Evolutionary conservation across 2,888 invertebrate species (phyloP), one percentile per base, ranked within the genome.

Genomic region (Xylota sylvarum): DNA sequence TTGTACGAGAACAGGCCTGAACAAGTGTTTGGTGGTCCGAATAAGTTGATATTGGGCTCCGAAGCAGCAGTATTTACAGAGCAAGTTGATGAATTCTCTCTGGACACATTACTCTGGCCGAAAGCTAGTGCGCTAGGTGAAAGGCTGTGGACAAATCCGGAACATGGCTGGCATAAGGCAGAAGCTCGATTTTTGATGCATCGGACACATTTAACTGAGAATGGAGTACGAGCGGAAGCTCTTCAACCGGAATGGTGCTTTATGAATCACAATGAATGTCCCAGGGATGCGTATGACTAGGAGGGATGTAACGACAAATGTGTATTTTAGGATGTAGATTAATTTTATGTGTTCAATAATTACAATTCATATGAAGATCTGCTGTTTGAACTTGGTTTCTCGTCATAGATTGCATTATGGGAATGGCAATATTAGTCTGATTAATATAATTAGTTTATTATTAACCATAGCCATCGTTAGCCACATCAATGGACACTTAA

Each of bases 11-110:
- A 97, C 91, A 95, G 95, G 82, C 95, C 96, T 0, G 92, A 93
- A 23, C 89, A 90, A 4, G 94, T 97, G 84, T 94, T 94, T n/a
- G 93, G 93, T 1, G 92, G 93, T 2, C 91, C 94, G 86, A 92
- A 93, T 37, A 90, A 94, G 58, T 94, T 94, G 81, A 90, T 94
- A 64, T 89, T 93, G 93, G 97, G 97, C 12, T 95, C 95, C 0
- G 97, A 97, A 91, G 97, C 96, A 0, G 94, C 97, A 3, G 92
- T 98, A 74, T 98, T 97, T 97, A 95, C 96, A 0, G 98, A 98
- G 91, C 97, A 97, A 90, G 94, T 95, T 0, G 97, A 97, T 91
- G 93, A 95, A 58, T 90, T 94, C 3, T 93, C 95, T 0, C 90
- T 96, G 32, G 96, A 97, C 91, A 93, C 94, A 1, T 94, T 96